Percentiles rank a stretch among this genome's conserved stretches.
Conservation (phyloP, 2,888 invertebrate genomes). For the Mayetiola destructor region DNA sequence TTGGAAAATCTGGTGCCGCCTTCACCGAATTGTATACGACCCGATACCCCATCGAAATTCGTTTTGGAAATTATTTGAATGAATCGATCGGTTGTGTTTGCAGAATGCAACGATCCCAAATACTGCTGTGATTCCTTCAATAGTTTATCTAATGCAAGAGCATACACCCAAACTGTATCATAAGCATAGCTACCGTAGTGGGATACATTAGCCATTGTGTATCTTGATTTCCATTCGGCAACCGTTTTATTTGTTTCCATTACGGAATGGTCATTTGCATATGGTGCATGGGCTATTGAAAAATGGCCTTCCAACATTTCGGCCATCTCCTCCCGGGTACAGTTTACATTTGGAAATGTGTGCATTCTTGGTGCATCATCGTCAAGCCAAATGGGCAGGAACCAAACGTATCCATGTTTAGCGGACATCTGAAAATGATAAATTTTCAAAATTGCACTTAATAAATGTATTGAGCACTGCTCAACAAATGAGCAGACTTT, state of each 20-base stretch:
- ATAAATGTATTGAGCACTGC: too few relatives aligned
- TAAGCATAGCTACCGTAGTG: constrained; percentile 63
- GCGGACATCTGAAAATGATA: constrained; percentile 53
- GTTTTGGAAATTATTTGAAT: constrained; percentile 47
- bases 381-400: constrained; percentile 61
- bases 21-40: constrained; percentile 51
- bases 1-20: constrained; percentile 51
- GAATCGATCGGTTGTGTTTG: constrained; percentile 31
- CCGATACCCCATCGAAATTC: constrained; percentile 60
- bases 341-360: constrained; percentile 37
- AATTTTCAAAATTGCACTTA: too few relatives aligned
- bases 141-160: constrained; percentile 50
- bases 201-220: constrained; percentile 31
- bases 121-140: constrained; percentile 36
- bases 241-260: constrained; percentile 54
- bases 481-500: too few relatives aligned
- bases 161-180: constrained; percentile 72
- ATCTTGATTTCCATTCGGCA: constrained; percentile 43
- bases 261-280: constrained; percentile 42
- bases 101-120: constrained; percentile 22
- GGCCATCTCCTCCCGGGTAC: constrained; percentile 47
- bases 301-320: constrained; percentile 57
- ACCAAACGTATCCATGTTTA: constrained; percentile 66
- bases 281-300: constrained; percentile 51
- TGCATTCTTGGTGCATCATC: constrained; percentile 47